These are phyloP conservation scores for Actinernus sp. DNA, from an alignment of 92 coral and sea anemone genomes.

Conservation along the genomic window DNA sequence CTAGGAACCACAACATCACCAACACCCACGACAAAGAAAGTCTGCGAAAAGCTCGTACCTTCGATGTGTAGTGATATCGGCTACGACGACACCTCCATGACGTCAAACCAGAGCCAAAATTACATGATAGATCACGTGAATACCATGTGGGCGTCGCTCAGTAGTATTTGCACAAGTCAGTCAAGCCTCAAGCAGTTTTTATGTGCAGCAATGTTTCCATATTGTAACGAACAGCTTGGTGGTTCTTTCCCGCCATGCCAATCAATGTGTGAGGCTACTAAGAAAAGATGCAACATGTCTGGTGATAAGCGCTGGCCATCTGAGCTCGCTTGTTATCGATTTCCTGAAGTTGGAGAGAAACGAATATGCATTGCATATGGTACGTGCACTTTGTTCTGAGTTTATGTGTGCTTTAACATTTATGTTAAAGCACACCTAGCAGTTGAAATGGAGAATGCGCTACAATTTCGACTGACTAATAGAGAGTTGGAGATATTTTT, in stretches of 20 bases:
- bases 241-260: constrained; percentile 23
- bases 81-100: constrained; percentile 34
- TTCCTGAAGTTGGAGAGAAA: constrained; percentile 15
- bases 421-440: too few relatives aligned
- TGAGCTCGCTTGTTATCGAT: constrained; percentile 16
- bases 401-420: too few relatives aligned
- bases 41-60: constrained; percentile 39
- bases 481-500: too few relatives aligned
- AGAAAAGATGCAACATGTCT: constrained; percentile 2
- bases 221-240: constrained; percentile 10
- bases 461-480: too few relatives aligned
- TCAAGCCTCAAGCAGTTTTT: constrained; percentile 12
- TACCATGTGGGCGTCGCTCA: constrained; percentile 8
- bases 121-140: constrained; percentile 14
- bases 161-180: constrained; percentile 3
- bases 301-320: constrained; percentile 14
- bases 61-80: constrained; percentile 60
- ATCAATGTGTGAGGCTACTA: constrained; percentile 17
- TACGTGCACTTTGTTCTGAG: too few relatives aligned
- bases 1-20: too few relatives aligned
- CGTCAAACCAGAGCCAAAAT: constrained; percentile 4
- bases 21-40: constrained; percentile 4
- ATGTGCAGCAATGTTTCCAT: constrained; percentile 36
- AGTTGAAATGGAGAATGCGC: too few relatives aligned
- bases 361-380: constrained; percentile 26